Base-by-base conservation (phyloP, 2,888 invertebrate genomes). In the Cordilura impudica region DNA sequence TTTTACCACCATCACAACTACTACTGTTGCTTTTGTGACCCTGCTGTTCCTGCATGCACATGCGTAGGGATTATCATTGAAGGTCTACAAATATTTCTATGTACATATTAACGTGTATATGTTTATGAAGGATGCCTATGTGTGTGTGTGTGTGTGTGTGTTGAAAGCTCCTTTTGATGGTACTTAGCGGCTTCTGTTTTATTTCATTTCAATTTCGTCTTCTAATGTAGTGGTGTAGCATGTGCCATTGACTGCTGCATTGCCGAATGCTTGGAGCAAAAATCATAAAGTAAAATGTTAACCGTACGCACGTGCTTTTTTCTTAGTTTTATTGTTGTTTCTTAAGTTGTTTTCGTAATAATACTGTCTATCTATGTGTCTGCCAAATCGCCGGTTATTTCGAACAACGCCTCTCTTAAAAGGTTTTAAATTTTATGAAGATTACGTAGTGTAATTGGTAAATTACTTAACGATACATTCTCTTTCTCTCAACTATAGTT, bases 261-360 rank as follows among this genome's bases (percentile, higher is more conserved):
- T 29, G 47, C 49, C 18, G 49, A 73, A 26, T 4, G 69, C 73
- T 73, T 26, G 39, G 21, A 65, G 78, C 73, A 29, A 65, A 73
- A 78, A 78, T 78, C 65, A 78, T 53, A 73, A 73, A 73, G 73
- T 58, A 70, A 78, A 72, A 69, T 53, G 63, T 73, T 78, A 67
- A 67, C 18, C 72, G 54, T 73, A 73, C 73, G 69, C 73, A 78
- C 78, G 78, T 78, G 78, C 63, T 78, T 78, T 73, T 78, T 63
- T 35, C 49, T 29, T 35, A 54, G 63, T 73, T 63, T 54, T 60
- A 18, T 16, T 45, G 14, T 51, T 45, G 26, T 31, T 35, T 54
- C n/a, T 63, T 12, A 10, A n/a, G 14, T n/a, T 54, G 16, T 29
- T 60, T 43, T 16, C 10, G 16, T 35, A 7, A 56, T 47, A 31